phyloP scores from a whole-genome alignment of 2,888 invertebrate genomes.

The Heliconius sara region DNA sequence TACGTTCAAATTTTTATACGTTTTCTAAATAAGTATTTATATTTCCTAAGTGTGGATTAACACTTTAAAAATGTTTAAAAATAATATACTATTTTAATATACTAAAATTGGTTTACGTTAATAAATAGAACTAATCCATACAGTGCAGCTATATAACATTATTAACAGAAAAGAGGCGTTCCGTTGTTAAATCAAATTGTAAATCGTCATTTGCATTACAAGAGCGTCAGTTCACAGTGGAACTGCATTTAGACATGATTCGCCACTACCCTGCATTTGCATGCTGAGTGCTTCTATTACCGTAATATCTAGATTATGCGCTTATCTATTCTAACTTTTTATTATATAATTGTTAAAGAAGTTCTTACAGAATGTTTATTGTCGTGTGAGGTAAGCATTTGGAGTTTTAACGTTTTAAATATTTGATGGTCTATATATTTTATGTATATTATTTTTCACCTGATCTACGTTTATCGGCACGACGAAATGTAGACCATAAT shows the following conservation, averaged over 20 bases:
- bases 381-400: neutral
- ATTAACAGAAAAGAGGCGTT: neutral
- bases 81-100: too few species aligned
- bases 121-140: too few species aligned
- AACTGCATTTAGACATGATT: constrained; percentile 43
- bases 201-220: constrained; percentile 46
- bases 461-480: too few species aligned
- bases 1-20: too few species aligned
- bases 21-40: too few species aligned
- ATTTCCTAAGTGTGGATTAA: too few species aligned
- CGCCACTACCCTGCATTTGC: constrained; percentile 45
- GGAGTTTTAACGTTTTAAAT: too few species aligned
- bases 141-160: neutral
- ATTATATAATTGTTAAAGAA: neutral
- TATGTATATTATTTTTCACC: too few species aligned
- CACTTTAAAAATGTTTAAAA: too few species aligned
- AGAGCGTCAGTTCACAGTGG: constrained; percentile 35
- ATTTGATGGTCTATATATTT: too few species aligned
- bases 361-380: neutral
- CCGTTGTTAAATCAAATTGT: constrained; percentile 34
- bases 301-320: neutral
- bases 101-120: too few species aligned
- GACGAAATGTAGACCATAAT: too few species aligned
- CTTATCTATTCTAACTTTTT: neutral
- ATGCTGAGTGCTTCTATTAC: constrained; percentile 38